Evolutionary conservation across 2,797 vertebrate genomes (phyloP).

Genomic region (Lycodopsis pacificus): DNA sequence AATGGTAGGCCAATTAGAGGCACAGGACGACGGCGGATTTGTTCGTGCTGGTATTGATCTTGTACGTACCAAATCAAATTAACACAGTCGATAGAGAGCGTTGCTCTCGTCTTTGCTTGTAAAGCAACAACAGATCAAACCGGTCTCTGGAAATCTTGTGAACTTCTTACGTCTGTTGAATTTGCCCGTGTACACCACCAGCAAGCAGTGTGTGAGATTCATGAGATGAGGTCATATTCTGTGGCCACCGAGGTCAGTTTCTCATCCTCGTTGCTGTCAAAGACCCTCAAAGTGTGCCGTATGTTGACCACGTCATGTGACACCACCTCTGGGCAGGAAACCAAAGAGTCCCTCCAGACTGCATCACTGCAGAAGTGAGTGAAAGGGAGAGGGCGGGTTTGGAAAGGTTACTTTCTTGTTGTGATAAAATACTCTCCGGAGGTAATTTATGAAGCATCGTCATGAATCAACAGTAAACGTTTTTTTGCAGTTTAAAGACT

Average conservation of each 20-base stretch:
- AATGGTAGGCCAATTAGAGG: constrained; percentile 61
- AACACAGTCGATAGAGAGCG: constrained; percentile 38
- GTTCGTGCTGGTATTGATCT: constrained; percentile 52
- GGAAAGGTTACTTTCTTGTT: constrained; percentile 11
- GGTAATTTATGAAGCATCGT: background rate
- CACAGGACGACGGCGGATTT: constrained; percentile 44
- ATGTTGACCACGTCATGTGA: constrained; percentile 40
- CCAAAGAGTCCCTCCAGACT: constrained; percentile 27
- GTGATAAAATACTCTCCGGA: constrained; percentile 5
- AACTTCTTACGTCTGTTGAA: background rate
- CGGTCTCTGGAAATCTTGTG: constrained; percentile 18
- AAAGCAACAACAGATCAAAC: constrained; percentile 32
- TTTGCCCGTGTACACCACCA: background rate
- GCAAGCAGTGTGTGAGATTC: constrained; percentile 3
- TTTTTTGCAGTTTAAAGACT: background rate
- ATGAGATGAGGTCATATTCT: constrained; percentile 41
- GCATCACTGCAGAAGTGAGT: constrained; percentile 5
- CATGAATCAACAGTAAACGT: background rate
- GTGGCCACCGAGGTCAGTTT: constrained; percentile 38
- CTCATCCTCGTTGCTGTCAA: constrained; percentile 22
- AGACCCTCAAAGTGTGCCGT: constrained; percentile 28
- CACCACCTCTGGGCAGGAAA: constrained; percentile 46
- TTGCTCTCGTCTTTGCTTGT: constrained; percentile 35
- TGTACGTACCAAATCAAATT: constrained; percentile 53
- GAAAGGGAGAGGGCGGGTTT: background rate